Evolutionary conservation across 2,797 vertebrate genomes (phyloP).

Genomic region (Kryptopterus vitreolus): DNA sequence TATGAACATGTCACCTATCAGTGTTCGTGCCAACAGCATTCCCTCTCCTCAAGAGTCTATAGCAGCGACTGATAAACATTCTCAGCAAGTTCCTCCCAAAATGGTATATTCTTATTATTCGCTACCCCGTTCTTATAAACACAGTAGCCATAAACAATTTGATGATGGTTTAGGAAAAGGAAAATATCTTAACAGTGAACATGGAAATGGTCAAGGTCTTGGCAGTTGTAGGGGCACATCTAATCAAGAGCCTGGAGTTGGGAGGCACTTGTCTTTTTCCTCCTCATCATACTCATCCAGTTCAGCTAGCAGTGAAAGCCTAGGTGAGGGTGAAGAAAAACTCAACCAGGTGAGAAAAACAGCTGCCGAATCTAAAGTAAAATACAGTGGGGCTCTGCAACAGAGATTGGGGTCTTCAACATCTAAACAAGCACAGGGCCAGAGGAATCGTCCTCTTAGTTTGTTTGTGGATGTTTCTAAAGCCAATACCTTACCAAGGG

Average conservation of each 20-base stretch:
- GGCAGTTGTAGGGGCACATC: slow-evolving; percentile 39
- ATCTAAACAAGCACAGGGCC: slow-evolving; percentile 62
- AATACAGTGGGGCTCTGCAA: slow-evolving; percentile 62
- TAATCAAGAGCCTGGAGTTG: slow-evolving; percentile 65
- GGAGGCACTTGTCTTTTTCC: slow-evolving; percentile 71
- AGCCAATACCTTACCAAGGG: slow-evolving; percentile 78
- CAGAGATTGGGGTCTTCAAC: slow-evolving; percentile 58
- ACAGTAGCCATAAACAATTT: slow-evolving; percentile 68
- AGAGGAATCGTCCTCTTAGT: slow-evolving; percentile 69
- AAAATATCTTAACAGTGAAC: slow-evolving; percentile 63
- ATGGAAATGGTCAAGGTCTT: slow-evolving; percentile 57
- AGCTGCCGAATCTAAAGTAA: slow-evolving; percentile 54
- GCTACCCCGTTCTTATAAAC: slow-evolving; percentile 77
- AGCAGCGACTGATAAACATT: slow-evolving; percentile 59
- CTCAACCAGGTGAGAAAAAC: slow-evolving; percentile 33
- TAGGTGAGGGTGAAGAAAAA: slow-evolving; percentile 75
- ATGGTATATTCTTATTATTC: slow-evolving; percentile 80
- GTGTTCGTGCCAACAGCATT: slow-evolving; percentile 68
- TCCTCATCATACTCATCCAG: slow-evolving; percentile 78
- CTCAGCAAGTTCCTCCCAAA: slow-evolving; percentile 69
- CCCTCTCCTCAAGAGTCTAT: slow-evolving; percentile 63
- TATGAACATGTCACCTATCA: slow-evolving; percentile 84
- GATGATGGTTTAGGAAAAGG: slow-evolving; percentile 67
- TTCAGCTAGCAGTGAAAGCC: slow-evolving; percentile 80
- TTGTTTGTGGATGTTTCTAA: slow-evolving; percentile 80